phyloP scores from a whole-genome alignment of 2,888 invertebrate genomes.

The Andrena flavipes region DNA sequence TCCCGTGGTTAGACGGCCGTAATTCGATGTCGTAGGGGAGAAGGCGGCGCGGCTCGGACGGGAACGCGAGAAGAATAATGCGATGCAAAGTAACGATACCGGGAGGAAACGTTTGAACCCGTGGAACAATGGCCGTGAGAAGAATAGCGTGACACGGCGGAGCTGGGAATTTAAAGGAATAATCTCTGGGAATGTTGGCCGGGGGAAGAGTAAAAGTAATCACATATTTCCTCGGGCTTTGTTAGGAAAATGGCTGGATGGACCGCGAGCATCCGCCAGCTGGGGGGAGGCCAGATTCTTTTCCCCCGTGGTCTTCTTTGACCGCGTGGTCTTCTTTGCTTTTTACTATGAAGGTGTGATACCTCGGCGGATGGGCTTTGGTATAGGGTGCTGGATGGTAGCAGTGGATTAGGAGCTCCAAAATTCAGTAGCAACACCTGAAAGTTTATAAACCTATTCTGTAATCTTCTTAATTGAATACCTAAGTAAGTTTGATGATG shows the following conservation, averaged over 20 bases:
- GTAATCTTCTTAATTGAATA: too few relatives aligned
- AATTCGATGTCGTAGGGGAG: not conserved
- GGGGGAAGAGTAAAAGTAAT: slow-evolving; percentile 31
- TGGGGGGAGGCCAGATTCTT: not conserved
- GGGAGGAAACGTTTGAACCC: slow-evolving; percentile 15
- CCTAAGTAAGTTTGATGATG: too few relatives aligned
- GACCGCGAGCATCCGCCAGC: not conserved
- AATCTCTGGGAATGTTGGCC: slow-evolving; percentile 33
- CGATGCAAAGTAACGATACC: slow-evolving; percentile 1
- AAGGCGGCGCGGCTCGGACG: not conserved
- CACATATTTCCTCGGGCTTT: slow-evolving; percentile 33
- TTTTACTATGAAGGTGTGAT: not conserved
- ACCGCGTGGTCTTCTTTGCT: not conserved
- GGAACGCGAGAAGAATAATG: slow-evolving; percentile 5
- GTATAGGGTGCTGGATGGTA: too few relatives aligned
- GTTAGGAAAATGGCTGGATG: slow-evolving; percentile 6
- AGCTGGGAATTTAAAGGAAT: slow-evolving; percentile 30
- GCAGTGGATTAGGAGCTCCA: too few relatives aligned
- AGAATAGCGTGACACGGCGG: slow-evolving; percentile 34
- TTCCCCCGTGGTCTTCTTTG: not conserved
- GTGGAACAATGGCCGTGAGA: slow-evolving; percentile 25
- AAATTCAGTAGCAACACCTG: too few relatives aligned
- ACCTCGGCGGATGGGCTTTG: not conserved
- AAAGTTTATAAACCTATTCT: too few relatives aligned
- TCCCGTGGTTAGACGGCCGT: not conserved